Conservation (phyloP, 2,113 vertebrate species). For the Cynocephalus volans region DNA sequence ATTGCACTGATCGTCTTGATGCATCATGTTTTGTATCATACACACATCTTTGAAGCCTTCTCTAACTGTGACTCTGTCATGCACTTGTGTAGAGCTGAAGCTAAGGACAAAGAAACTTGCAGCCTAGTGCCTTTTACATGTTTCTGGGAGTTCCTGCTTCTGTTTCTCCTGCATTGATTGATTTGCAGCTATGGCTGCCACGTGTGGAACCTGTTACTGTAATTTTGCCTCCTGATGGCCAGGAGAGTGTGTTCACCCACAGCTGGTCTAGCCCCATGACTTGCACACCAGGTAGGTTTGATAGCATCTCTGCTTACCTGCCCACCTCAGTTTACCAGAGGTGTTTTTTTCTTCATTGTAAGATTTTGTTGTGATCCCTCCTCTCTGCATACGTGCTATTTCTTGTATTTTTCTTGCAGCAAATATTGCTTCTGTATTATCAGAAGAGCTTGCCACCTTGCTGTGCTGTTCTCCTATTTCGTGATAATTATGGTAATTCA, state of each 20-base stretch:
- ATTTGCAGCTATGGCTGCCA: background rate
- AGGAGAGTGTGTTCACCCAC: background rate
- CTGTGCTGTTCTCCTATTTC: background rate
- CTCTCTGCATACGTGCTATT: fast-evolving
- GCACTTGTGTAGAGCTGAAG: fast-evolving
- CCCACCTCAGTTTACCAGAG: background rate
- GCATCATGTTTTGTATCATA: fast-evolving
- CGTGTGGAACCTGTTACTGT: fast-evolving
- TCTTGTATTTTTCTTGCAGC: background rate
- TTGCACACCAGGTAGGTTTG: background rate
- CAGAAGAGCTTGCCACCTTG: background rate
- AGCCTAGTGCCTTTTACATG: fast-evolving
- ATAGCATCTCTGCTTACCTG: background rate
- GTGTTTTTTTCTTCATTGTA: background rate
- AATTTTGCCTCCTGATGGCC: background rate
- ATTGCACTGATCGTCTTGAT: background rate
- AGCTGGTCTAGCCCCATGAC: background rate
- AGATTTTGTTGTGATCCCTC: background rate
- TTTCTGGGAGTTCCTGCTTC: background rate
- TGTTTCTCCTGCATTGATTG: background rate
- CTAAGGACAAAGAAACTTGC: fast-evolving
- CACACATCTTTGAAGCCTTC: background rate
- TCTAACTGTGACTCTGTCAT: background rate
- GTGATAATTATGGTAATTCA: background rate
- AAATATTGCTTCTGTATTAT: fast-evolving